Evolutionary conservation across 2,888 invertebrate genomes (phyloP).

Genomic region (Apamea crenata): DNA sequence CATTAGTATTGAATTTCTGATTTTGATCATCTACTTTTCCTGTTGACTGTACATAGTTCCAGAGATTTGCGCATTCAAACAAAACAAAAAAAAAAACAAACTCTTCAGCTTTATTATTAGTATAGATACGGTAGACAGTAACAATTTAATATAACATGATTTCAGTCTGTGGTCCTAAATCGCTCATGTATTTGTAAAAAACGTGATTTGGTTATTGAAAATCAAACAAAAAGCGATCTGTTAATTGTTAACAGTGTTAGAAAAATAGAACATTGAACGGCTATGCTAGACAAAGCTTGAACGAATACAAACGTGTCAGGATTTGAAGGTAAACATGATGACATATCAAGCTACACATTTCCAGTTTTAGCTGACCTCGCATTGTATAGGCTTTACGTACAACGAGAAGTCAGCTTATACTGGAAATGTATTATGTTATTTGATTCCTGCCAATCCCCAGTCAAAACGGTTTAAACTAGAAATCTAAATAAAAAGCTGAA

Average conservation of each 20-base stretch:
- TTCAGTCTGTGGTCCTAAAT: neutral
- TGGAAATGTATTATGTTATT: slow-evolving; percentile 7
- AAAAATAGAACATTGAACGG: slow-evolving; percentile 2
- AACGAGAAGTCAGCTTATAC: neutral
- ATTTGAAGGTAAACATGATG: neutral
- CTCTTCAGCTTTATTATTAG: neutral
- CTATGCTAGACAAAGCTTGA: neutral
- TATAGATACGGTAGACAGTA: neutral
- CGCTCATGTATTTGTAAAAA: neutral
- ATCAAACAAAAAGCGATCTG: neutral
- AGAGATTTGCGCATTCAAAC: neutral
- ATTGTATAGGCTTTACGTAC: too few species aligned
- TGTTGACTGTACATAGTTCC: too few species aligned
- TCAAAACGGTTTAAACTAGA: slow-evolving; percentile 25
- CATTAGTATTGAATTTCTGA: too few species aligned
- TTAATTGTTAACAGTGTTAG: neutral
- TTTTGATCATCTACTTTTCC: too few species aligned
- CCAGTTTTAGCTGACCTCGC: neutral
- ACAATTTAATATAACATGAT: slow-evolving; percentile 4
- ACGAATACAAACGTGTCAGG: neutral
- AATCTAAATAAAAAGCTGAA: slow-evolving; percentile 31
- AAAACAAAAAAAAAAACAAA: neutral
- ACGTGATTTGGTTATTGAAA: neutral
- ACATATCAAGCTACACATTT: neutral
- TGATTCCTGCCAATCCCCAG: slow-evolving; percentile 32